A percentile compares a stretch with the other conserved stretches of the same genome.
These are phyloP conservation scores for Peromyscus melanophrys DNA, from an alignment of 2,797 vertebrate species.

Conservation along the genomic window DNA sequence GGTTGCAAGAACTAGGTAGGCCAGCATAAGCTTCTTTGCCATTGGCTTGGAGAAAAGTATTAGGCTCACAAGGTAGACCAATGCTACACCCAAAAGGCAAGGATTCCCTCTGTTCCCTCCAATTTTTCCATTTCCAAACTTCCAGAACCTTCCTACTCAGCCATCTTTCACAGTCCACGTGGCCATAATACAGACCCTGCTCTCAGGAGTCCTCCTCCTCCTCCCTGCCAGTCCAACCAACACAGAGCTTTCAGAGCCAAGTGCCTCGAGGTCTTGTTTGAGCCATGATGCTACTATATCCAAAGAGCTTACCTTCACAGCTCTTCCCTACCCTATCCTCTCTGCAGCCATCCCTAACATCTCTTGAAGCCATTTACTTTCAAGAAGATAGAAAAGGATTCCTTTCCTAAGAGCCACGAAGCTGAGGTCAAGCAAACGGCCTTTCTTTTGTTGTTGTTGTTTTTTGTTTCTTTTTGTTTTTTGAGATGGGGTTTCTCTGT, in stretches of 20 bases:
- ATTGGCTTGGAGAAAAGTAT: background rate
- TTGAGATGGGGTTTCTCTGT: background rate
- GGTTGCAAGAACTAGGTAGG: background rate
- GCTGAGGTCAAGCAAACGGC: background rate
- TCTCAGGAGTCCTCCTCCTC: background rate
- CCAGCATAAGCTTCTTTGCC: background rate
- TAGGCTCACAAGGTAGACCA: background rate
- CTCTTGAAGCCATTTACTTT: constrained; percentile 36
- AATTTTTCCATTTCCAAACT: background rate
- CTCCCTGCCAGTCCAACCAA: background rate
- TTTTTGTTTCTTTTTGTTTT: background rate
- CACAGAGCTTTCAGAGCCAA: background rate
- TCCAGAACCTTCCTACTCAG: constrained; percentile 4
- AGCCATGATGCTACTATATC: background rate
- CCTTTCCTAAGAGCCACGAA: background rate
- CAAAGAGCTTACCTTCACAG: constrained; percentile 1
- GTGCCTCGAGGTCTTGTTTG: background rate
- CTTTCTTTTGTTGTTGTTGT: background rate
- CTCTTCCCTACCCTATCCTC: background rate
- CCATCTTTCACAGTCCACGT: background rate
- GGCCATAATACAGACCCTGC: background rate
- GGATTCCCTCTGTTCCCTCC: constrained; percentile 30
- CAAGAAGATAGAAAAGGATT: constrained; percentile 39
- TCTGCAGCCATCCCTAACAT: background rate
- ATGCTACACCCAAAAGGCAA: constrained; percentile 4